Evolutionary conservation across 2,888 invertebrate genomes (phyloP).

Genomic region (Ptychoptera contaminata): DNA sequence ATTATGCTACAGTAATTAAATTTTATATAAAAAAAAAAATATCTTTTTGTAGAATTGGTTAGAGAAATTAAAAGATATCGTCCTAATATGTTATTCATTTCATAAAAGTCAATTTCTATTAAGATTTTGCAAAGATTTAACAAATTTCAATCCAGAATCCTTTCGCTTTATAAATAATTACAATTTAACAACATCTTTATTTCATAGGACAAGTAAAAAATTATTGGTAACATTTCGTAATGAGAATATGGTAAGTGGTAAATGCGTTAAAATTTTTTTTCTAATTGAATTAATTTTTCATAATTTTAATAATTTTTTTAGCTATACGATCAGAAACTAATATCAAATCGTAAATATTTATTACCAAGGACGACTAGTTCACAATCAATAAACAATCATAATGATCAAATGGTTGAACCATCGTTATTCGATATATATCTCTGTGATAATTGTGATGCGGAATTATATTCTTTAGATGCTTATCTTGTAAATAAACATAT

Average conservation of each 20-base stretch:
- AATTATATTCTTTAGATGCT: conserved; percentile 41
- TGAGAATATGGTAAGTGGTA: conserved; percentile 46
- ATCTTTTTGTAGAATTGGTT: conserved; percentile 36
- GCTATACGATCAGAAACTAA: conserved; percentile 28
- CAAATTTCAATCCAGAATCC: conserved; percentile 44
- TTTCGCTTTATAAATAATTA: conserved; percentile 54
- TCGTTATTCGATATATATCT: conserved; percentile 49
- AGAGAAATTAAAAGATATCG: conserved; percentile 43
- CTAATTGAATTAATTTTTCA: not conserved
- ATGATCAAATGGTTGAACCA: conserved; percentile 39
- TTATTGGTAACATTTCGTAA: conserved; percentile 59
- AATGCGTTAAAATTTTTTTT: not conserved
- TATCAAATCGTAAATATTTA: conserved; percentile 30
- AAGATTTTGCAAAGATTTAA: conserved; percentile 52
- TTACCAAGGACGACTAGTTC: conserved; percentile 26
- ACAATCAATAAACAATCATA: conserved; percentile 20
- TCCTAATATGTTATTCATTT: conserved; percentile 52
- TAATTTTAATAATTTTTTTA: conserved; percentile 11
- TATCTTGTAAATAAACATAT: conserved; percentile 20
- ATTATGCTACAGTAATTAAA: not conserved
- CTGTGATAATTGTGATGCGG: conserved; percentile 61
- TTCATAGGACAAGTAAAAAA: conserved; percentile 45
- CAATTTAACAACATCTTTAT: conserved; percentile 56
- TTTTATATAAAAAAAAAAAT: not conserved
- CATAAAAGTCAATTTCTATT: conserved; percentile 55